These are phyloP conservation scores for Elaphurus davidianus DNA, from an alignment of 2,113 vertebrate genomes.

Conservation along the genomic window DNA sequence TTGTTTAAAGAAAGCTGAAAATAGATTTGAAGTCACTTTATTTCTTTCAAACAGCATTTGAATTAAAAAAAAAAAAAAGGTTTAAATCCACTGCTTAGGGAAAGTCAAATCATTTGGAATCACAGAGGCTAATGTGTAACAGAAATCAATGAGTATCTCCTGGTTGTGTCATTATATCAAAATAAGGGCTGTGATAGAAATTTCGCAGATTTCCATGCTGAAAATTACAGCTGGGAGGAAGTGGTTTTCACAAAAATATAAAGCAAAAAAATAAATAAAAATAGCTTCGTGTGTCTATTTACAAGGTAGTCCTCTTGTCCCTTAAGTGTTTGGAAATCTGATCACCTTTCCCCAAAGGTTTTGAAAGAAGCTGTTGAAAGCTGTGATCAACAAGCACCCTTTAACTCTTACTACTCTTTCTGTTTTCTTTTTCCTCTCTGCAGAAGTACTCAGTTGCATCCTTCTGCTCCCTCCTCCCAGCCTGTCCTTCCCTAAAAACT, in stretches of 20 bases:
- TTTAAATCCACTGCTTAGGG: background rate
- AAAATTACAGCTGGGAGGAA: background rate
- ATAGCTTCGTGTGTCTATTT: background rate
- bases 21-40: background rate
- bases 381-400: background rate
- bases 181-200: background rate
- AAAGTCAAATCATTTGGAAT: constrained; percentile 32
- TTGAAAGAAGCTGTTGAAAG: background rate
- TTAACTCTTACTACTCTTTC: background rate
- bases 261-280: background rate
- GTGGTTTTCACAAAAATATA: background rate
- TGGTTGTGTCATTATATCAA: background rate
- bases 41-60: background rate
- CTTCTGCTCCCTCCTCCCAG: accelerated
- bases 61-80: background rate
- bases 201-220: background rate
- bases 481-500: background rate
- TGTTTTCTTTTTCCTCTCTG: background rate
- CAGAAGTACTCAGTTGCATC: background rate
- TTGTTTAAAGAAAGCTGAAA: constrained; percentile 45
- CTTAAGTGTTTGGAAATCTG: background rate
- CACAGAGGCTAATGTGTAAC: background rate
- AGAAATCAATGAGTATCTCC: background rate
- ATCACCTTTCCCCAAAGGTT: background rate
- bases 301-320: background rate